These are phyloP conservation scores for Psophia crepitans DNA, from an alignment of 2,113 vertebrate genomes.

Conservation along the genomic window DNA sequence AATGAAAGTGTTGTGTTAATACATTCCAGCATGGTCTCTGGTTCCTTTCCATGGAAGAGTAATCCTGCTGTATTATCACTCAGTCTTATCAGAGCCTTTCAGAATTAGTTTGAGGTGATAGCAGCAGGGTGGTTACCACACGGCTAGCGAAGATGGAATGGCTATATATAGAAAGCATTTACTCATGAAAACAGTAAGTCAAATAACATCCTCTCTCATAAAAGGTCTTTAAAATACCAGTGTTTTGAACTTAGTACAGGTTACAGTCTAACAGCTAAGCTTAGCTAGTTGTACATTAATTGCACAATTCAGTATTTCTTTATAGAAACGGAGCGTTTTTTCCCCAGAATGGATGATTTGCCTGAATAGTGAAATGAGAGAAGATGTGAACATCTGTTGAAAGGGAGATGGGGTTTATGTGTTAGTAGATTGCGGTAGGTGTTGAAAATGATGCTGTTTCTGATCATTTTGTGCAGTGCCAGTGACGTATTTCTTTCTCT, in stretches of 20 bases:
- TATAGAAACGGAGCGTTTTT: not conserved
- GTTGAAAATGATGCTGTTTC: not conserved
- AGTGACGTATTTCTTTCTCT: not conserved
- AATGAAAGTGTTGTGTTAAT: not conserved
- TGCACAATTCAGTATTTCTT: fast-evolving
- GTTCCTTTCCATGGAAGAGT: not conserved
- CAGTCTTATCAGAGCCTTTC: not conserved
- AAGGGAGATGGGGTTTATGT: not conserved
- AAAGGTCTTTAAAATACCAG: not conserved
- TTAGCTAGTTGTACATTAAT: not conserved
- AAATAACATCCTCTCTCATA: not conserved
- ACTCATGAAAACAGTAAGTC: not conserved
- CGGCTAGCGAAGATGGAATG: not conserved
- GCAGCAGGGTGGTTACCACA: not conserved
- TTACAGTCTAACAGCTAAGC: not conserved
- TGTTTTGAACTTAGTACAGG: not conserved
- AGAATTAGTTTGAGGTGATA: not conserved
- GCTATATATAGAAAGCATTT: not conserved
- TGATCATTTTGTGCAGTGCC: not conserved
- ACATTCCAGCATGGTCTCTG: not conserved
- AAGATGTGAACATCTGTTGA: not conserved
- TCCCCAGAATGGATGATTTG: not conserved
- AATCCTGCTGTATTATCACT: not conserved
- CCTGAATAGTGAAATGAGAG: not conserved
- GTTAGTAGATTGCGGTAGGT: not conserved